Evolutionary conservation across 2,113 vertebrate species (phyloP).

Genomic region (Sander vitreus): DNA sequence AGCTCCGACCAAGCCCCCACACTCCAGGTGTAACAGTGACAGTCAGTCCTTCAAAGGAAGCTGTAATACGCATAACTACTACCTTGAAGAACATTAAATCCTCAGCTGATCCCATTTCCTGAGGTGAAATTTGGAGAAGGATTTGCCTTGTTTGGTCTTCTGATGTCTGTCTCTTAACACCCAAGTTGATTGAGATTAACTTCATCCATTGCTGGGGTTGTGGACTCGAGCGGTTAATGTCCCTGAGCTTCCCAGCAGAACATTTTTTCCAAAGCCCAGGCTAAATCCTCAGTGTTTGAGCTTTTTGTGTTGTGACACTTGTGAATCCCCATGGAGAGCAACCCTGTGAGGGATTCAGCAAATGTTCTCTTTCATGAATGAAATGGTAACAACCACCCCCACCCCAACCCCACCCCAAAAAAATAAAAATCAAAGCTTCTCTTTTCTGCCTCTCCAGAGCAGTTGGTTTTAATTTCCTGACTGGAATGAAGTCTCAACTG

Average conservation of each 20-base stretch:
- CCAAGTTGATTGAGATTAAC: slow-evolving; percentile 49
- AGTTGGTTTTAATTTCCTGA: slow-evolving; percentile 79
- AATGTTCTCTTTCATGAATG: slow-evolving; percentile 67
- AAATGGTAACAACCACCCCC: slow-evolving; percentile 50
- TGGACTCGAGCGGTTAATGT: slow-evolving; percentile 37
- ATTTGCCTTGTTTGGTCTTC: slow-evolving; percentile 71
- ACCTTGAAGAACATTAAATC: slow-evolving; percentile 68
- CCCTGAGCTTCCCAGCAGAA: slow-evolving; percentile 25
- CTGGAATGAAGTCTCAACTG: slow-evolving; percentile 32
- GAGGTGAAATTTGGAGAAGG: slow-evolving; percentile 69
- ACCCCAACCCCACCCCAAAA: too few species aligned
- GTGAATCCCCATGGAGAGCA: slow-evolving; percentile 33
- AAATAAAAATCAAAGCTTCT: slow-evolving; percentile 52
- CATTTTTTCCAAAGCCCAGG: background rate
- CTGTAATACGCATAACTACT: slow-evolving; percentile 68
- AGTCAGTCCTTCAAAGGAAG: slow-evolving; percentile 69
- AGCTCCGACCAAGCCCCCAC: slow-evolving; percentile 22
- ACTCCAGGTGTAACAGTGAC: slow-evolving; percentile 70
- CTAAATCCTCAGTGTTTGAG: slow-evolving; percentile 43
- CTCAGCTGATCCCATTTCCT: slow-evolving; percentile 73
- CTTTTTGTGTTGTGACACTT: slow-evolving; percentile 37
- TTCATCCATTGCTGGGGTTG: slow-evolving; percentile 14
- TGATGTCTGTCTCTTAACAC: slow-evolving; percentile 55
- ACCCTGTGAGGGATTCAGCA: slow-evolving; percentile 42
- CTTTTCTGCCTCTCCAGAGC: slow-evolving; percentile 48